These are phyloP conservation scores for Bos javanicus DNA, from an alignment of 2,113 vertebrate genomes.

Conservation along the genomic window DNA sequence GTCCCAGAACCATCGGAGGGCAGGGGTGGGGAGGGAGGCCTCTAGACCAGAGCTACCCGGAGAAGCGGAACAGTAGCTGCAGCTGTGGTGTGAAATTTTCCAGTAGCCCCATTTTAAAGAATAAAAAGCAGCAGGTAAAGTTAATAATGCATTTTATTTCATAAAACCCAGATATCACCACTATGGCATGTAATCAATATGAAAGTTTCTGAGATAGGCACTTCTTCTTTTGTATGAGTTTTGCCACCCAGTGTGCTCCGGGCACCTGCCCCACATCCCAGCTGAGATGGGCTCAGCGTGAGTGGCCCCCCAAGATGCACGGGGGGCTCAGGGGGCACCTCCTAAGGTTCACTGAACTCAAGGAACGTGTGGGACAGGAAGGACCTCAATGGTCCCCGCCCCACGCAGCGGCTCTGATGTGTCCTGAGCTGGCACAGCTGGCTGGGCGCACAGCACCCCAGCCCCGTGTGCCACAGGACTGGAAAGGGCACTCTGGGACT, in stretches of 20 bases:
- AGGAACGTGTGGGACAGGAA: background rate
- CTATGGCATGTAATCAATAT: background rate
- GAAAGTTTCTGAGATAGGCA: background rate
- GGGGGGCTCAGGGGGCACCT: background rate
- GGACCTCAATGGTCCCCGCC: rapidly evolving
- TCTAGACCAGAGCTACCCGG: background rate
- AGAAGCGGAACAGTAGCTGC: background rate
- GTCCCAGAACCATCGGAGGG: constrained; percentile 24
- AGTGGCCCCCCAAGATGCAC: background rate
- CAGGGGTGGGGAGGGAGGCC: background rate
- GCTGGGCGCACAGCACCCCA: background rate
- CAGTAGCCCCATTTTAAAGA: background rate
- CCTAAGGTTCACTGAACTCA: background rate
- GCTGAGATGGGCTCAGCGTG: rapidly evolving
- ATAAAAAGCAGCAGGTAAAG: background rate
- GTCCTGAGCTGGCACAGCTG: background rate
- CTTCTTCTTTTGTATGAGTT: background rate
- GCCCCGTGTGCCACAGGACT: background rate
- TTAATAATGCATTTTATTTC: background rate
- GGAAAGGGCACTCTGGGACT: background rate
- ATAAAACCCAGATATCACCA: background rate
- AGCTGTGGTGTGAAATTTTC: background rate
- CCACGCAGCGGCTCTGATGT: background rate
- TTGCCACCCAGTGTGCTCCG: background rate
- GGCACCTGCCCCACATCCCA: background rate